These are phyloP conservation scores for Trididemnum miniatum DNA, from an alignment of 23 tunicate genomes.

Conservation along the genomic window DNA sequence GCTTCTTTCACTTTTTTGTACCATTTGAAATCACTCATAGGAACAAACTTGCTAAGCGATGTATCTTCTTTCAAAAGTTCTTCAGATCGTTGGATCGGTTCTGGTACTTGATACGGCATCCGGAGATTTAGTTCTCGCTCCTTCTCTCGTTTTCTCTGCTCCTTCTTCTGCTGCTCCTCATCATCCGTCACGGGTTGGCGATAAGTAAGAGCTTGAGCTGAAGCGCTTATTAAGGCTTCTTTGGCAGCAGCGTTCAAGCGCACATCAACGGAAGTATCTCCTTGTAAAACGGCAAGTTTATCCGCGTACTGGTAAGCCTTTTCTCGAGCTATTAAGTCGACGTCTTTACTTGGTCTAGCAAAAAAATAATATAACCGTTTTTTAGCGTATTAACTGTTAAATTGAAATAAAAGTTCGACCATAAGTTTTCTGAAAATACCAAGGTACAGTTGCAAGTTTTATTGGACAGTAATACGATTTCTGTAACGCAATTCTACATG, in stretches of 20 bases:
- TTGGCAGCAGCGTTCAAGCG: conserved; percentile 69
- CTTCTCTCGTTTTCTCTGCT: conserved; percentile 31
- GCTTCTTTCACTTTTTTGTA: conserved; percentile 82
- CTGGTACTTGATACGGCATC: conserved; percentile 94
- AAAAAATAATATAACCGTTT: no score
- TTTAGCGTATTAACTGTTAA: neutral
- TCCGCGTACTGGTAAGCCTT: conserved; percentile 88
- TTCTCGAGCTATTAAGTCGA: conserved; percentile 61
- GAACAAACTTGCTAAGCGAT: conserved; percentile 63
- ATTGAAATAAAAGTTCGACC: neutral
- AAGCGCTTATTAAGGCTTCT: conserved; percentile 73
- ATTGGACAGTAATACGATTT: no score
- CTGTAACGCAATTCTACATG: no score
- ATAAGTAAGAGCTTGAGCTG: conserved; percentile 41
- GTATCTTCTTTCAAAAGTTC: conserved; percentile 63
- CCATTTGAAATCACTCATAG: conserved; percentile 93
- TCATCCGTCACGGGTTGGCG: conserved; percentile 59
- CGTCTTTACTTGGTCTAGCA: conserved; percentile 66
- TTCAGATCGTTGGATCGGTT: conserved; percentile 57
- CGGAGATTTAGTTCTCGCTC: conserved; percentile 58
- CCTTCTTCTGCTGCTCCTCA: conserved; percentile 50
- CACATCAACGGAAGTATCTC: conserved; percentile 53
- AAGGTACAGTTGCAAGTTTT: no score
- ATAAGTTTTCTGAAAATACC: neutral
- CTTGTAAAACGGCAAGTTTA: conserved; percentile 56